A percentile compares a stretch with the other conserved stretches of the same genome.
Conservation (phyloP, 2,888 invertebrate genomes). For the Laspeyria flexula region DNA sequence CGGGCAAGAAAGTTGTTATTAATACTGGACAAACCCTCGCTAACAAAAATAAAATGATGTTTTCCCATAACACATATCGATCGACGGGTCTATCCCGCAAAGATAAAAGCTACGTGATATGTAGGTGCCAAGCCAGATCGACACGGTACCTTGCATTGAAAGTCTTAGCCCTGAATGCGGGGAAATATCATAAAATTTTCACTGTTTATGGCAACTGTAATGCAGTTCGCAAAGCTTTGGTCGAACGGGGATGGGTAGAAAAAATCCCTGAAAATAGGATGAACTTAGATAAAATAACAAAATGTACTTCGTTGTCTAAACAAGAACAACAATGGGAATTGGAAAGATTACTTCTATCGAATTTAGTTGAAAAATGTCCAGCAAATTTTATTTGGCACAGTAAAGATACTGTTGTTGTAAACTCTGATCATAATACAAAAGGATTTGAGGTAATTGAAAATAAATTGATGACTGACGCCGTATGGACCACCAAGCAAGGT, state of each 20-base stretch:
- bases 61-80: conserved; percentile 35
- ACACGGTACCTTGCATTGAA: conserved; percentile 67
- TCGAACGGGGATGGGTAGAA: conserved; percentile 90
- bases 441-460: conserved; percentile 64
- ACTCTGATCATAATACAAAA: conserved; percentile 57
- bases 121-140: conserved; percentile 63
- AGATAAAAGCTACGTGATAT: conserved; percentile 70
- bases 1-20: conserved; percentile 23
- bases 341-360: conserved; percentile 73
- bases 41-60: conserved; percentile 12
- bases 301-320: conserved; percentile 54
- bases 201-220: conserved; percentile 82
- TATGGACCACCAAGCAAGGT: conserved; percentile 79
- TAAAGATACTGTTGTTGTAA: conserved; percentile 43
- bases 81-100: conserved; percentile 64
- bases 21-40: conserved; percentile 23
- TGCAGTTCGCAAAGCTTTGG: conserved; percentile 85
- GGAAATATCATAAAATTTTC: conserved; percentile 82
- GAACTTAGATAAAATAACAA: conserved; percentile 69
- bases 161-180: conserved; percentile 77
- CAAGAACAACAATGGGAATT: conserved; percentile 62
- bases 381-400: conserved; percentile 76
- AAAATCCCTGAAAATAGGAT: conserved; percentile 82
- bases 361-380: conserved; percentile 65
- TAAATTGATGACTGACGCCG: conserved; percentile 67